Percentiles rank a stretch among this genome's conserved stretches.
These are phyloP conservation scores for Gari tellinella DNA, from an alignment of 2,888 invertebrate genomes.

Conservation along the genomic window DNA sequence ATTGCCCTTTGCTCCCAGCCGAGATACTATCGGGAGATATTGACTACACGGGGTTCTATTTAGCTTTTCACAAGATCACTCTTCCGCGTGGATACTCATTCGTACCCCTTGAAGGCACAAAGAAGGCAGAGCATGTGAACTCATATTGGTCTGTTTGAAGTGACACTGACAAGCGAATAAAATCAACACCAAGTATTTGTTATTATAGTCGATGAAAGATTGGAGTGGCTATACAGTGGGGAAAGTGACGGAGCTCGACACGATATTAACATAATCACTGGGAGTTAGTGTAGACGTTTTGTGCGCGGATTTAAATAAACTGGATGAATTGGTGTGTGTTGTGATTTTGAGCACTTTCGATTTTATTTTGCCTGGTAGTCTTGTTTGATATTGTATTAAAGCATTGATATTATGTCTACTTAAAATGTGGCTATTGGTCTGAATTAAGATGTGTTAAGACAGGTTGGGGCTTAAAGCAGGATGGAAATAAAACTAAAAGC, in stretches of 20 bases:
- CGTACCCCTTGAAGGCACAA: conserved; percentile 41
- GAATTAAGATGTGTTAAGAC: too few species aligned
- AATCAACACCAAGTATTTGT: conserved; percentile 6
- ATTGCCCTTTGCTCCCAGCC: conserved; percentile 35
- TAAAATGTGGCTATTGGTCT: too few species aligned
- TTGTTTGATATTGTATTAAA: too few species aligned
- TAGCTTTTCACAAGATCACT: conserved; percentile 42
- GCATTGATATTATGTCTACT: too few species aligned
- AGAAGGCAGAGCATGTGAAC: conserved; percentile 41
- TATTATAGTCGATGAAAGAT: not conserved
- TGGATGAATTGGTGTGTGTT: too few species aligned
- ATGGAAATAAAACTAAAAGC: too few species aligned
- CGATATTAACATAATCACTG: too few species aligned
- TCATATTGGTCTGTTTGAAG: conserved; percentile 37
- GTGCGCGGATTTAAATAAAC: too few species aligned
- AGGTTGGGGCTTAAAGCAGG: too few species aligned
- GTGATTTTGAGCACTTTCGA: too few species aligned
- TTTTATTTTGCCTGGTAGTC: too few species aligned
- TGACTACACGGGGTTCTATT: conserved; percentile 44
- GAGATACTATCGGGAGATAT: conserved; percentile 40
- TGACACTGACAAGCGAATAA: conserved; percentile 8
- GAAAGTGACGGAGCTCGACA: not conserved
- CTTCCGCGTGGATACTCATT: conserved; percentile 47
- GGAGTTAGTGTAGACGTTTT: too few species aligned
- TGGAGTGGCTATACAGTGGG: not conserved